phyloP scores from a whole-genome alignment of 2,797 vertebrate species.

The Rhabdophis nuchalis region DNA sequence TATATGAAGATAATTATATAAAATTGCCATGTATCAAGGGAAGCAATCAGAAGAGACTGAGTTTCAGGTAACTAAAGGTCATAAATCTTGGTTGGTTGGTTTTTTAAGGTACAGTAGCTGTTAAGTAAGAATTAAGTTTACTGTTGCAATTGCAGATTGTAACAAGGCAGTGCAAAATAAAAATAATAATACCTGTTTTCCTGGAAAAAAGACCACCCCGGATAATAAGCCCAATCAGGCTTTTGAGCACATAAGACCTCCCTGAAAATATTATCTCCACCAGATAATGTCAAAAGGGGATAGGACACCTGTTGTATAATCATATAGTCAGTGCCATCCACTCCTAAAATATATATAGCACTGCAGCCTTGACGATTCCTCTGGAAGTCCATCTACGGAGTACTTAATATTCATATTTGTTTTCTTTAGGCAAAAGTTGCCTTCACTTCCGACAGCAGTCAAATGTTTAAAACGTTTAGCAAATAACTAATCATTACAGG shows the following conservation, averaged over 20 bases:
- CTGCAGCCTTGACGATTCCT: slow-evolving; percentile 16
- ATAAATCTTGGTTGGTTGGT: not conserved
- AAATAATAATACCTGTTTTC: not conserved
- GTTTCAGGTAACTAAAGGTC: not conserved
- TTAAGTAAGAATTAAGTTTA: not conserved
- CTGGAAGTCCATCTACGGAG: slow-evolving; percentile 39
- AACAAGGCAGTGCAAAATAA: not conserved
- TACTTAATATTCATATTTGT: not conserved
- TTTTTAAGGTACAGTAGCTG: not conserved
- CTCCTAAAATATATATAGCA: not conserved
- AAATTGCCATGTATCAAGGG: not conserved
- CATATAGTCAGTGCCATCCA: not conserved
- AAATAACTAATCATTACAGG: not conserved
- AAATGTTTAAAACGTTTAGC: not conserved
- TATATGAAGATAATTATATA: not conserved
- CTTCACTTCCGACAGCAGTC: slow-evolving; percentile 34
- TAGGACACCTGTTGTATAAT: not conserved
- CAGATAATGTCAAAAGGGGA: slow-evolving; percentile 20
- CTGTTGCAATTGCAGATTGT: not conserved
- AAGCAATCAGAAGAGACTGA: not conserved
- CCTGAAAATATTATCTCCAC: not conserved
- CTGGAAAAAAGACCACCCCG: too few species aligned
- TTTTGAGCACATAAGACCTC: too few species aligned
- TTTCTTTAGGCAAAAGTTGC: not conserved
- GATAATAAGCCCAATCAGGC: too few species aligned